These are phyloP conservation scores for Drosophila merina DNA, from an alignment of 2,888 invertebrate species.

Conservation along the genomic window DNA sequence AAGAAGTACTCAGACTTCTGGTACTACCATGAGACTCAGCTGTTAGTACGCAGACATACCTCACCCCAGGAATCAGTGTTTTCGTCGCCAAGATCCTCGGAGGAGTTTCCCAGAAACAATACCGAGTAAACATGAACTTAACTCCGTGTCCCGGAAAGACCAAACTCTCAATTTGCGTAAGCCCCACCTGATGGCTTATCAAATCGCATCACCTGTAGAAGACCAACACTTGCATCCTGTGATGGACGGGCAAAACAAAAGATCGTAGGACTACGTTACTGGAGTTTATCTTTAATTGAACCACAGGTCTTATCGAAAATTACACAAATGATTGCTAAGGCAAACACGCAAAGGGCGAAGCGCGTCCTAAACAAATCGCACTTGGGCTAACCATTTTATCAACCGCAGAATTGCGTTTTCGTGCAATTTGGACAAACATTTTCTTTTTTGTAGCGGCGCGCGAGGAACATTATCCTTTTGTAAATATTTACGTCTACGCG, in stretches of 20 bases:
- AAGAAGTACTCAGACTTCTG: not conserved
- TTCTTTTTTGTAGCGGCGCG: constrained; percentile 57
- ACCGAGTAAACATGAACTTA: constrained; percentile 69
- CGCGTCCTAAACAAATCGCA: constrained; percentile 67
- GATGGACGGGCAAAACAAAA: constrained; percentile 37
- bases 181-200: constrained; percentile 51
- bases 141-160: constrained; percentile 75
- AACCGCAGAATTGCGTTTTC: constrained; percentile 61
- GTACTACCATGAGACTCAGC: not conserved
- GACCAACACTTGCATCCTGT: constrained; percentile 63
- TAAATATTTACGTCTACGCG: constrained; percentile 74
- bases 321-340: constrained; percentile 52
- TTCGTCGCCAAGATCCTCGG: not conserved
- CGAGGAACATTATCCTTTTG: constrained; percentile 68
- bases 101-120: constrained; percentile 73
- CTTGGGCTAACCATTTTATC: constrained; percentile 59
- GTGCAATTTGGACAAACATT: constrained; percentile 73
- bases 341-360: constrained; percentile 25
- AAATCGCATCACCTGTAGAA: constrained; percentile 60
- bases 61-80: not conserved
- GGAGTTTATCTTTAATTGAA: constrained; percentile 69
- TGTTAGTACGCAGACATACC: not conserved
- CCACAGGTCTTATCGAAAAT: constrained; percentile 64
- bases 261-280: constrained; percentile 51
- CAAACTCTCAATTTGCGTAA: constrained; percentile 54